Conservation (phyloP, 2,888 invertebrate species). For the Buathra laborator region DNA sequence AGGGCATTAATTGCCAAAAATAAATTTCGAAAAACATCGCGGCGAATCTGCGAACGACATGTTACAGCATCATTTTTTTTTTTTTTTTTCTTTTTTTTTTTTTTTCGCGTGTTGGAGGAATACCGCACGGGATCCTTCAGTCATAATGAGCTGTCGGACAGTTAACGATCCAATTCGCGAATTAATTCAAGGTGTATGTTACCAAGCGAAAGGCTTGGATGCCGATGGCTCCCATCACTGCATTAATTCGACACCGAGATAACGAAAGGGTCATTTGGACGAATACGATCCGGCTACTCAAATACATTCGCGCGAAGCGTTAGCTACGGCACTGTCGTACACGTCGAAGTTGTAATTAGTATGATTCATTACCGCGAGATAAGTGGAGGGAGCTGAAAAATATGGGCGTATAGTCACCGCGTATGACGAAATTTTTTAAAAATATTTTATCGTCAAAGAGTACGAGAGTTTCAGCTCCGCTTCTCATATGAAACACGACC, state of each 20-base stretch:
- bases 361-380: constrained; percentile 33
- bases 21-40: neutral
- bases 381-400: constrained; percentile 28
- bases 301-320: constrained; percentile 12
- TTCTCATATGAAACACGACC: constrained; percentile 42
- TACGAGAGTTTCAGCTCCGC: constrained; percentile 24
- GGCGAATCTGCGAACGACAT: no score
- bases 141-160: constrained; percentile 36
- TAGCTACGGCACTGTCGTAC: neutral
- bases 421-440: constrained; percentile 16
- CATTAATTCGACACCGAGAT: constrained; percentile 53
- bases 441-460: constrained; percentile 20
- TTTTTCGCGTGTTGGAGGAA: neutral
- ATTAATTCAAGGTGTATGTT: constrained; percentile 22
- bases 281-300: constrained; percentile 41
- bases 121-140: constrained; percentile 4
- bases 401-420: neutral
- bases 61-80: neutral
- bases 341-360: constrained; percentile 43
- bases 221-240: neutral
- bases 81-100: neutral
- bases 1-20: constrained; percentile 11
- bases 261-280: constrained; percentile 43
- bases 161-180: constrained; percentile 41
- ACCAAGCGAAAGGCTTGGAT: neutral